A percentile compares a stretch with the other conserved stretches of the same genome.
Evolutionary conservation across 1,140 invertebrate species (phyloP).

Genomic region (Drosophila pandora): DNA sequence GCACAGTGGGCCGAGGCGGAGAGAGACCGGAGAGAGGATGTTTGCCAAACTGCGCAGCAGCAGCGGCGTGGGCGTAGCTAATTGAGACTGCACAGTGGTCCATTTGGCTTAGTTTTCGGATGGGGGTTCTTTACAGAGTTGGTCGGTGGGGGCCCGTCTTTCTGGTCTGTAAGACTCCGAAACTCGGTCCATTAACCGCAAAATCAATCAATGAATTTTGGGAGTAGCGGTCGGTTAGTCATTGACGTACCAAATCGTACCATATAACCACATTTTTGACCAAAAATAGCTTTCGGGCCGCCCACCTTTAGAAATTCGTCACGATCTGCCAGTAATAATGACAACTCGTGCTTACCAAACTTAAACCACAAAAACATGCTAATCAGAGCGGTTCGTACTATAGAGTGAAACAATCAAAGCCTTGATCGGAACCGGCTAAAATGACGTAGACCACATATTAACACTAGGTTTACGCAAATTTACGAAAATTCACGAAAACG

Average conservation of each 20-base stretch:
- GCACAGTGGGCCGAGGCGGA: slow-evolving; percentile 13
- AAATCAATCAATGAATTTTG: slow-evolving; percentile 20
- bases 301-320: slow-evolving; percentile 65
- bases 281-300: slow-evolving; percentile 53
- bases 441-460: slow-evolving; percentile 67
- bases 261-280: slow-evolving; percentile 33
- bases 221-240: slow-evolving; percentile 32
- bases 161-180: neutral
- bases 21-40: slow-evolving; percentile 8
- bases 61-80: slow-evolving; percentile 46
- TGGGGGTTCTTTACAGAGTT: too few species aligned
- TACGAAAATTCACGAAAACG: slow-evolving; percentile 19
- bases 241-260: slow-evolving; percentile 29
- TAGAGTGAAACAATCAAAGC: slow-evolving; percentile 40
- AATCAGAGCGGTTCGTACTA: slow-evolving; percentile 34
- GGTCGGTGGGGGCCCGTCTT: neutral
- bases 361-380: slow-evolving; percentile 63
- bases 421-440: slow-evolving; percentile 49
- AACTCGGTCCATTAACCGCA: slow-evolving; percentile 12
- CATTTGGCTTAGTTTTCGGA: neutral
- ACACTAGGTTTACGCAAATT: slow-evolving; percentile 36
- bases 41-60: slow-evolving; percentile 72
- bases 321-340: slow-evolving; percentile 37
- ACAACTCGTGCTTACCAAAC: slow-evolving; percentile 41
- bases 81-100: slow-evolving; percentile 49